phyloP scores from a whole-genome alignment of 2,113 vertebrate species.

The Mola mola region DNA sequence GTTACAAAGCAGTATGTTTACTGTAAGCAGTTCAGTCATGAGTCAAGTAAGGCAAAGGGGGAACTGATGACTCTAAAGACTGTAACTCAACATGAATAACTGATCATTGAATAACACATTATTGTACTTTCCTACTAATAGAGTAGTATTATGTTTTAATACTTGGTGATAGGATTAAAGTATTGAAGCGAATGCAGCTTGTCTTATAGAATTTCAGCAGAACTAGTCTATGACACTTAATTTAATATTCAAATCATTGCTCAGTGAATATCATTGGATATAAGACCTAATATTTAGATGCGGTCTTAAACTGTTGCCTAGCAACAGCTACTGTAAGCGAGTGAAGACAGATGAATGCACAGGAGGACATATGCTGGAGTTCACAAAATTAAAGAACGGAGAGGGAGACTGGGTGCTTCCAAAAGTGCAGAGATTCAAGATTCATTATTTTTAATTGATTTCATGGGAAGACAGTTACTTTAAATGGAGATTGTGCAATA shows the following conservation, averaged over 20 bases:
- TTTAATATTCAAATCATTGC: slow-evolving; percentile 29
- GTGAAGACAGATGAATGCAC: slow-evolving; percentile 34
- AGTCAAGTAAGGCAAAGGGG: slow-evolving; percentile 45
- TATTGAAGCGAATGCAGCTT: slow-evolving; percentile 3
- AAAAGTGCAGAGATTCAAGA: slow-evolving; percentile 10
- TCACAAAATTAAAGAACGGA: slow-evolving; percentile 35
- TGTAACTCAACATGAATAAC: slow-evolving; percentile 37
- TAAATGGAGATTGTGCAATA: not conserved
- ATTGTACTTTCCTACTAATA: slow-evolving; percentile 16
- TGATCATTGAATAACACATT: slow-evolving; percentile 30
- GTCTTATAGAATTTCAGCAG: slow-evolving; percentile 9
- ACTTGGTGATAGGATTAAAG: slow-evolving; percentile 1
- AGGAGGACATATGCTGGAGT: slow-evolving; percentile 31
- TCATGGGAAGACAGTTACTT: not conserved
- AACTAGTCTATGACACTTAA: not conserved
- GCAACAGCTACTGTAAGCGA: slow-evolving; percentile 64
- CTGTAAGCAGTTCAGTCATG: slow-evolving; percentile 69
- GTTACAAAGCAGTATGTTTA: slow-evolving; percentile 67
- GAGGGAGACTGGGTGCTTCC: slow-evolving; percentile 21
- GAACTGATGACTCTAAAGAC: slow-evolving; percentile 32
- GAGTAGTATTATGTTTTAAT: slow-evolving; percentile 5
- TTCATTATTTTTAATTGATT: slow-evolving; percentile 25
- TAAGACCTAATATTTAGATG: slow-evolving; percentile 35
- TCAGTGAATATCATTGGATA: slow-evolving; percentile 31
- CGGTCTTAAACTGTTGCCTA: slow-evolving; percentile 55